Evolutionary conservation across 2,797 vertebrate species (phyloP).

Genomic region (Benthosema pterotum): DNA sequence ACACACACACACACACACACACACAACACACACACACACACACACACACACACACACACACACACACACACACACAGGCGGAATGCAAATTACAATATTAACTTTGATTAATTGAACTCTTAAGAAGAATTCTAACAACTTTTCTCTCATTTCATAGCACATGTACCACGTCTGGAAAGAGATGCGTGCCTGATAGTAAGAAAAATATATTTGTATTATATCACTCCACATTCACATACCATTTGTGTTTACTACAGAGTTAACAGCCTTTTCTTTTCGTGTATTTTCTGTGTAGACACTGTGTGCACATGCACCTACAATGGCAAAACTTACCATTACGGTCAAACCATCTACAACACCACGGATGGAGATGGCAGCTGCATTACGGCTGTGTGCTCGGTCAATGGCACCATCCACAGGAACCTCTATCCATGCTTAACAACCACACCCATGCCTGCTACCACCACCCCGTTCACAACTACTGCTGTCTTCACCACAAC

Average conservation of each 20-base stretch:
- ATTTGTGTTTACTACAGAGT: too few relatives aligned
- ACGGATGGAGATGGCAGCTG: constrained; percentile 87
- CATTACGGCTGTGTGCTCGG: constrained; percentile 83
- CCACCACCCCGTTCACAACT: constrained; percentile 42
- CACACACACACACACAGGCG: too few relatives aligned
- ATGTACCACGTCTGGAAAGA: constrained; percentile 58
- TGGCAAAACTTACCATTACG: constrained; percentile 74
- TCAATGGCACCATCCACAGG: constrained; percentile 76
- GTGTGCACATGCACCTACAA: constrained; percentile 84
- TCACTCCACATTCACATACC: too few relatives aligned
- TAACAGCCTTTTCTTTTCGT: background rate
- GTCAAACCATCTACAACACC: constrained; percentile 84
- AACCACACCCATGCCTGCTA: constrained; percentile 33
- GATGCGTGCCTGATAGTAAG: constrained; percentile 69
- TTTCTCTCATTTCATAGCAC: constrained; percentile 55
- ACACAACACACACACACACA: too few relatives aligned
- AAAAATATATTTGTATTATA: background rate
- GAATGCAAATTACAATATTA: too few relatives aligned
- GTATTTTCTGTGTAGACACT: constrained; percentile 65
- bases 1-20: too few relatives aligned
- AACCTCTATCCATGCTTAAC: constrained; percentile 56
- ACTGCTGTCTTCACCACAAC: constrained; percentile 8
- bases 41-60: too few relatives aligned
- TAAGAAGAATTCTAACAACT: background rate
- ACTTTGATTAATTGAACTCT: too few relatives aligned